phyloP scores from a whole-genome alignment of 1,140 invertebrate genomes.

The Drosophila lacteicornis region DNA sequence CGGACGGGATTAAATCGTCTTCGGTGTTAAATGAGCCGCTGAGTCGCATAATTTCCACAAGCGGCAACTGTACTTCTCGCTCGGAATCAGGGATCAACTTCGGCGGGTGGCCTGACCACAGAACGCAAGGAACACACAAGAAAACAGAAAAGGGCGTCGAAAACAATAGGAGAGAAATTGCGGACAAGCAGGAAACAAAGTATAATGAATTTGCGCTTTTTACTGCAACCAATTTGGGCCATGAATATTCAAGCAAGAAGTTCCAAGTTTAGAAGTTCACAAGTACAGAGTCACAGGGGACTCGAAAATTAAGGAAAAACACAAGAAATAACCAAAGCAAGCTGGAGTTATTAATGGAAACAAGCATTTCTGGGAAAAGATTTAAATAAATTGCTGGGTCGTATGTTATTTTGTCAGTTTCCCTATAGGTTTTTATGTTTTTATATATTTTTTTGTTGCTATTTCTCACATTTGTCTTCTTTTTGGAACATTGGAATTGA shows the following conservation, averaged over 20 bases:
- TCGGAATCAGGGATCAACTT: neutral
- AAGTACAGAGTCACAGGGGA: neutral
- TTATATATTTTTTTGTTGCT: no score
- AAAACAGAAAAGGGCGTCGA: neutral
- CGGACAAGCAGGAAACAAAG: neutral
- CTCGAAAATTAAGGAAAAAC: neutral
- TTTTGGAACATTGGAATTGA: no score
- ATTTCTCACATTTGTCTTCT: no score
- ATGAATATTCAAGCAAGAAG: slow-evolving; percentile 5
- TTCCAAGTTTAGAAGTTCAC: neutral
- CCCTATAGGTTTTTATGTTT: no score
- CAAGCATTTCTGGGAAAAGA: no score
- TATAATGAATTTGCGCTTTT: slow-evolving; percentile 3
- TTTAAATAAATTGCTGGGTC: no score
- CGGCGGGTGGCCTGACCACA: neutral
- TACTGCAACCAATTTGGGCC: slow-evolving; percentile 1
- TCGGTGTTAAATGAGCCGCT: slow-evolving; percentile 69
- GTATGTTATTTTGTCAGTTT: no score
- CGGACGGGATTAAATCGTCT: slow-evolving; percentile 19
- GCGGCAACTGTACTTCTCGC: slow-evolving; percentile 35
- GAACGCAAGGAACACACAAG: neutral
- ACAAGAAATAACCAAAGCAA: no score
- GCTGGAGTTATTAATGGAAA: neutral
- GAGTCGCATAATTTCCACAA: slow-evolving; percentile 57
- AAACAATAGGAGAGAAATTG: no score